Conservation (phyloP, 2,888 invertebrate species). For the Lasioglossum zephyrum region DNA sequence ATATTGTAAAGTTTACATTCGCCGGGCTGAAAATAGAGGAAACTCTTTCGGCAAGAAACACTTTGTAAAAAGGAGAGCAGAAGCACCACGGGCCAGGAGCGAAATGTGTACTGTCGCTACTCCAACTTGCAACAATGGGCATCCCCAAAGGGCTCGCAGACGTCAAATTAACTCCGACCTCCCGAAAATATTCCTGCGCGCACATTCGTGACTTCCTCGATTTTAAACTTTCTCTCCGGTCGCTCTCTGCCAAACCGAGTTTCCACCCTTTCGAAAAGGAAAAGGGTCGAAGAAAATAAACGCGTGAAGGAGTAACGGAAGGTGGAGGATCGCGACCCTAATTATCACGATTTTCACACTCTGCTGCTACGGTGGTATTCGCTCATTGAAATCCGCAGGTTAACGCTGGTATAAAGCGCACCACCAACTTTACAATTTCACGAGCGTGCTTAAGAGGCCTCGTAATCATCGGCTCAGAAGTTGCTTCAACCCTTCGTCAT, state of each 20-base stretch:
- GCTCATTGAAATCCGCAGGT: neutral
- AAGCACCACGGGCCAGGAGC: neutral
- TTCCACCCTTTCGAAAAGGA: neutral
- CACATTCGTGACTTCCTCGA: slow-evolving; percentile 6
- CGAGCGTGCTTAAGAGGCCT: neutral
- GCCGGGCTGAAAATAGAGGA: neutral
- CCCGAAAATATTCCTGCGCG: slow-evolving; percentile 7
- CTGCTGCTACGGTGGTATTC: neutral
- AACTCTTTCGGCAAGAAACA: slow-evolving; percentile 12
- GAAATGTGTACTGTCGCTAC: slow-evolving; percentile 3
- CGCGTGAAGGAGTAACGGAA: neutral
- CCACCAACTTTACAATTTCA: neutral
- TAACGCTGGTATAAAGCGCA: neutral
- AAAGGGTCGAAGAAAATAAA: neutral
- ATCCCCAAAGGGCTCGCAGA: slow-evolving; percentile 19
- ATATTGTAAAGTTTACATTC: slow-evolving; percentile 12
- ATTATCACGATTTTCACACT: slow-evolving; percentile 3
- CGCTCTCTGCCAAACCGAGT: neutral
- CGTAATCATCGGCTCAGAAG: neutral
- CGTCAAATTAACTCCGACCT: slow-evolving; percentile 27
- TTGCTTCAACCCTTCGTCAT: slow-evolving; percentile 3
- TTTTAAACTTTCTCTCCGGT: neutral
- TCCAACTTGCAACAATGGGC: slow-evolving; percentile 16
- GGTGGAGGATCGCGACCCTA: neutral
- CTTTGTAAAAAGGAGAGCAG: slow-evolving; percentile 2